Evolutionary conservation across 2,888 invertebrate species (phyloP).

Genomic region (Amphiduros pacificus): DNA sequence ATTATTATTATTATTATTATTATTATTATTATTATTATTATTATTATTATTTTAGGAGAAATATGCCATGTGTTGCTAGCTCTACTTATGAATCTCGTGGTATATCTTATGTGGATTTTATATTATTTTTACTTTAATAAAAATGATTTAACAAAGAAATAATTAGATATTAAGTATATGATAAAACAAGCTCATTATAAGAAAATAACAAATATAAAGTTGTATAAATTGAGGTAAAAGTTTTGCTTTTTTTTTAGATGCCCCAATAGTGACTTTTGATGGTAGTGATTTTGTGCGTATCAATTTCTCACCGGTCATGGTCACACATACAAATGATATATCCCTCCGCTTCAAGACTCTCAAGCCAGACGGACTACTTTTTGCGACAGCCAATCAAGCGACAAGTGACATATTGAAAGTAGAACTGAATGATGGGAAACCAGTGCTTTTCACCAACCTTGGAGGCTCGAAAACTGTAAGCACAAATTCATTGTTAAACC

Average conservation of each 20-base stretch:
- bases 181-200: no score
- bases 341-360: slow-evolving; percentile 53
- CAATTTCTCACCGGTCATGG: slow-evolving; percentile 25
- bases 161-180: no score
- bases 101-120: no score
- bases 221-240: not conserved
- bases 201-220: not conserved
- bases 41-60: no score
- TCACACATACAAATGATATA: slow-evolving; percentile 51
- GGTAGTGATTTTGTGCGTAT: slow-evolving; percentile 36
- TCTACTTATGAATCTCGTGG: no score
- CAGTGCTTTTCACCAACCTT: slow-evolving; percentile 42
- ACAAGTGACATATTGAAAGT: slow-evolving; percentile 41
- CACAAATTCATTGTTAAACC: no score
- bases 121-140: no score
- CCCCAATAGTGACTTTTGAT: slow-evolving; percentile 47
- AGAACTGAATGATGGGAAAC: slow-evolving; percentile 44
- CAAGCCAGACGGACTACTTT: slow-evolving; percentile 45
- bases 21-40: no score
- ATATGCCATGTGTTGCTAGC: no score
- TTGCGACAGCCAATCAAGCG: slow-evolving; percentile 39
- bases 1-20: no score
- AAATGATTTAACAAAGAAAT: no score
- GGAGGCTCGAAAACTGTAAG: slow-evolving; percentile 35
- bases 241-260: slow-evolving; percentile 35